Base-by-base conservation (phyloP, 1,140 invertebrate species). In the Tetragnatha versicolor region DNA sequence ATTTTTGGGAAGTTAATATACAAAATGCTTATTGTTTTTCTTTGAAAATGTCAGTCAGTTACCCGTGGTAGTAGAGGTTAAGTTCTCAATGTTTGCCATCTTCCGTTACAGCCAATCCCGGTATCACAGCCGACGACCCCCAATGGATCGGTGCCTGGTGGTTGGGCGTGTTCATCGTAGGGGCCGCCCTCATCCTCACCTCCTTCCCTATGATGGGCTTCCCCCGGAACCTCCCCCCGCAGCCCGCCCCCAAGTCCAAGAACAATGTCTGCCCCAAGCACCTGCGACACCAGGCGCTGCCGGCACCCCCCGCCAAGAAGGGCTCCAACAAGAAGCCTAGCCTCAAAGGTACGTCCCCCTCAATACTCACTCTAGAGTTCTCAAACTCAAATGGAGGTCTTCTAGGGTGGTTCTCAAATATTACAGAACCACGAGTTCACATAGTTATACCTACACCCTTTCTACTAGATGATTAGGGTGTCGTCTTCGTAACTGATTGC, bases 121-220 rank as follows among this genome's bases (percentile, higher is more conserved):
- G 79, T 4, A 65, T 82, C 14, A 90, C 91, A 73, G 91, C 93
- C 51, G 91, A 88, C 22, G 93, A 96, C 88, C 93, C 93, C 1
- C 89, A 92, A 85, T 97, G 94, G 94, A 91, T 96, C 31, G 93
- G 94, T 31, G 94, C 94, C 49, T 96, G 94, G 83, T 96, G 94
- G 94, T 87, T 95, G 42, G 93, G 92, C 90, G 87, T 90, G 87
- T 88, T 96, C 42, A 86, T 94, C 63, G 93, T 96, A 77, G 91
- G 93, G 0, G 89, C 89, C 0, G 88, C 93, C 81, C 88, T 96
- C 82, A 89, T 94, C 84, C 81, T 96, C 35, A 91, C 93, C 51
- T 93, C 93, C n/a, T 85, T 93, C 22, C 90, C 92, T 31, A 96
- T 97, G 94, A 95, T 95, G 86, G 91, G 92, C 37, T 96, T 97